A percentile compares a stretch with the other conserved stretches of the same genome.
Evolutionary conservation across 2,113 vertebrate genomes (phyloP).

Genomic region (Tragulus kanchil): DNA sequence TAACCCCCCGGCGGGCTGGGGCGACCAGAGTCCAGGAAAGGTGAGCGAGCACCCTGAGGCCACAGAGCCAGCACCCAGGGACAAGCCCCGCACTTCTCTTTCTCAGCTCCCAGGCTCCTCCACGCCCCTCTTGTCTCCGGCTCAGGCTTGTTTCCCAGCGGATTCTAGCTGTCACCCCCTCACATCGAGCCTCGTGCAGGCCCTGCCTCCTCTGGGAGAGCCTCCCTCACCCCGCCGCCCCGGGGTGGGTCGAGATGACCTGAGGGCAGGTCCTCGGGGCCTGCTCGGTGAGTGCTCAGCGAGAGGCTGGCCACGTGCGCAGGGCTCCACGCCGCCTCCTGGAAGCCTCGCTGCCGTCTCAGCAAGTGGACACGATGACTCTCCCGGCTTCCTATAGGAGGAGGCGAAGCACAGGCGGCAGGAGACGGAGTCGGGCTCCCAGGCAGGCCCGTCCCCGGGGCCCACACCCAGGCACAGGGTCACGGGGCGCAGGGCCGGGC

Average conservation of each 20-base stretch:
- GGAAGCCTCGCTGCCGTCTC: neutral
- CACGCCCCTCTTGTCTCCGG: too few species aligned
- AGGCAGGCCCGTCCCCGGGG: fast-evolving
- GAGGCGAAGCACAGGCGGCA: neutral
- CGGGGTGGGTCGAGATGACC: neutral
- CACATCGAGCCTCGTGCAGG: neutral
- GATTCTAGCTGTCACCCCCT: neutral
- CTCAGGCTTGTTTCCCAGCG: neutral
- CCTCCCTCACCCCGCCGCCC: neutral
- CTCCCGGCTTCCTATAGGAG: neutral
- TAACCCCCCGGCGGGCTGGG: neutral
- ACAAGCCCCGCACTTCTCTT: neutral
- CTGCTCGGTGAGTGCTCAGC: fast-evolving
- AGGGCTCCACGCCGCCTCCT: fast-evolving
- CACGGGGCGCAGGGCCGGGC: fast-evolving
- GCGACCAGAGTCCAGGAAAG: too few species aligned
- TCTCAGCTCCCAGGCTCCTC: neutral
- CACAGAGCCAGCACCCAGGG: neutral
- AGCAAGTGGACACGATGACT: too few species aligned
- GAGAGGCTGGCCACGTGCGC: too few species aligned
- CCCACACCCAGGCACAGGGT: fast-evolving
- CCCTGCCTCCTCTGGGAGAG: neutral
- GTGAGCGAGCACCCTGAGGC: fast-evolving
- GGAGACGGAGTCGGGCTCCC: neutral
- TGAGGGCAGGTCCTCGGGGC: neutral